These are phyloP conservation scores for Chionis minor DNA, from an alignment of 2,113 vertebrate genomes.

Conservation along the genomic window DNA sequence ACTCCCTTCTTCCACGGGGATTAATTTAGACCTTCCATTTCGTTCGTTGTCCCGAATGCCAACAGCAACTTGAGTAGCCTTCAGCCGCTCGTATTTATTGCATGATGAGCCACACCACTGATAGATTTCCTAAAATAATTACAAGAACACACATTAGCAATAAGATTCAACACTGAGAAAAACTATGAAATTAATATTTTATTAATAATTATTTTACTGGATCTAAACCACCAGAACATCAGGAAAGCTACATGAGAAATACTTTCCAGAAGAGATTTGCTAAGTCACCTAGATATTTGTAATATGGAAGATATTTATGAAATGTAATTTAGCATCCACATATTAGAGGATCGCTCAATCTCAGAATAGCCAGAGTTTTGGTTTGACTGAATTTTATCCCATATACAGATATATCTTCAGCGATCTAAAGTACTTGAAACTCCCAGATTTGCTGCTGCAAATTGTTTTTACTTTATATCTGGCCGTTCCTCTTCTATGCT, in stretches of 20 bases:
- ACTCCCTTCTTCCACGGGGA: slow-evolving; percentile 83
- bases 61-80: slow-evolving; percentile 85
- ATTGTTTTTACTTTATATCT: neutral
- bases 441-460: neutral
- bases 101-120: slow-evolving; percentile 91
- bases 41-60: slow-evolving; percentile 91
- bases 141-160: neutral
- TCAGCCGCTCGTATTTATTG: slow-evolving; percentile 89
- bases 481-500: neutral
- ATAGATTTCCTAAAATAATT: slow-evolving; percentile 82
- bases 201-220: neutral
- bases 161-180: neutral
- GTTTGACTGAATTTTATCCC: neutral
- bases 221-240: neutral
- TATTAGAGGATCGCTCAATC: neutral
- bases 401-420: neutral
- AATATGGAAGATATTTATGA: neutral
- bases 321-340: neutral
- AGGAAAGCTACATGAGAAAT: neutral
- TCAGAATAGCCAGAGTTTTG: neutral
- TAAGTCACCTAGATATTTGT: neutral
- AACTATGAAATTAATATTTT: neutral
- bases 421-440: neutral
- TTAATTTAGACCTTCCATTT: slow-evolving; percentile 81
- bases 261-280: neutral